Conservation (phyloP, 2,113 vertebrate genomes). For the Grammomys dolichurus region DNA sequence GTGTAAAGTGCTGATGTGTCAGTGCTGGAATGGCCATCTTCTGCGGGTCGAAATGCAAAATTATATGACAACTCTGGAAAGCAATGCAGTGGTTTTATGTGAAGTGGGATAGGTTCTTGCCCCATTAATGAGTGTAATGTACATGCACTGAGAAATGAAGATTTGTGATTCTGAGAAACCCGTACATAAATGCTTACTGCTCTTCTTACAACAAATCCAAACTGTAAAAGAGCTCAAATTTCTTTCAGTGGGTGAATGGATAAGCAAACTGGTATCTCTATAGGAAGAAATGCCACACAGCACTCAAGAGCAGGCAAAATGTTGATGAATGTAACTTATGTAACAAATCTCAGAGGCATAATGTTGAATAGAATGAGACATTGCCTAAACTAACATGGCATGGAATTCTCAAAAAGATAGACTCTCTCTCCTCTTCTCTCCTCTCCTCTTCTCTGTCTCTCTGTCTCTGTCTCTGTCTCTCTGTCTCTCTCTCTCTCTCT, state of each 20-base stretch:
- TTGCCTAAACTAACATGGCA: neutral
- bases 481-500: no score
- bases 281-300: neutral
- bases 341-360: neutral
- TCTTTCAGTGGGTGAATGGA: neutral
- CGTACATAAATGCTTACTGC: neutral
- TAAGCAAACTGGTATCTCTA: neutral
- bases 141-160: neutral
- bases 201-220: neutral
- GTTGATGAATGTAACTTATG: neutral
- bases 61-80: neutral
- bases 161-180: constrained; percentile 1
- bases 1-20: neutral
- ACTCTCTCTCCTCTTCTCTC: no score
- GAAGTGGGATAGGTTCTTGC: neutral
- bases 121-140: no score
- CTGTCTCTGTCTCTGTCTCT: no score
- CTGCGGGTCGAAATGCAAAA: neutral
- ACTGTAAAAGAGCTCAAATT: neutral
- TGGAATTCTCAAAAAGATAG: constrained; percentile 2
- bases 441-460: no score
- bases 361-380: neutral
- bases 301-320: neutral
- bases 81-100: neutral
- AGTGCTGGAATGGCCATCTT: neutral